Evolutionary conservation across 1,140 invertebrate species (phyloP).

Genomic region (Chironomus tepperi): DNA sequence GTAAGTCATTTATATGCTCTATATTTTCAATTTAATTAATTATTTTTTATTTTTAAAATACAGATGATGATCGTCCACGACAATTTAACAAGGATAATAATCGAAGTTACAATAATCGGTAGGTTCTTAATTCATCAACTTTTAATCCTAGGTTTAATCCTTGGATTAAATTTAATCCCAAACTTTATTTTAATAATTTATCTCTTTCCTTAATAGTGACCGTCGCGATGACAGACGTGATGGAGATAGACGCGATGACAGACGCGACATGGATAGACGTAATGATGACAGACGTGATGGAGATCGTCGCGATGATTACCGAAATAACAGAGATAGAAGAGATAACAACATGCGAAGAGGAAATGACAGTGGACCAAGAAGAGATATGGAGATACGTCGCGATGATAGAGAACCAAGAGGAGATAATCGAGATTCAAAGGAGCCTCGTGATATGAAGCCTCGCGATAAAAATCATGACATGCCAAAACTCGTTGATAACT

Average conservation of each 20-base stretch:
- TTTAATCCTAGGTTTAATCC: too few relatives aligned
- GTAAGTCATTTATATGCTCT: neutral
- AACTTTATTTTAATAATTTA: too few relatives aligned
- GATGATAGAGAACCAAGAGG: constrained; percentile 23
- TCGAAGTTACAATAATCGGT: neutral
- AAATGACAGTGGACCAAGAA: neutral
- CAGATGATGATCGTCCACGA: neutral
- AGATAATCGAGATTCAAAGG: constrained; percentile 1
- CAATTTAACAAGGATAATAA: constrained; percentile 10
- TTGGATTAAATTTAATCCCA: too few relatives aligned
- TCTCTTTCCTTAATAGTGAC: too few relatives aligned
- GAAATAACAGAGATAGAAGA: constrained; percentile 17
- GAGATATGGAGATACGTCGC: constrained; percentile 24
- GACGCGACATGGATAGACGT: neutral
- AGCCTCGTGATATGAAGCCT: neutral
- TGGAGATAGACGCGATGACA: neutral
- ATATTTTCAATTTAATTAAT: neutral
- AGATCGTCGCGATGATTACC: neutral
- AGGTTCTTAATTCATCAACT: neutral
- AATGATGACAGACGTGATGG: neutral
- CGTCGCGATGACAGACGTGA: constrained; percentile 5
- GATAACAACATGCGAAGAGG: constrained; percentile 25
- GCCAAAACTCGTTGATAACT: constrained; percentile 10
- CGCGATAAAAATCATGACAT: constrained; percentile 20
- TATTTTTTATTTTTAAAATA: neutral